A percentile compares a stretch with the other conserved stretches of the same genome.
Conservation (phyloP, 2,888 invertebrate genomes). For the Cryptocephalus moraei region DNA sequence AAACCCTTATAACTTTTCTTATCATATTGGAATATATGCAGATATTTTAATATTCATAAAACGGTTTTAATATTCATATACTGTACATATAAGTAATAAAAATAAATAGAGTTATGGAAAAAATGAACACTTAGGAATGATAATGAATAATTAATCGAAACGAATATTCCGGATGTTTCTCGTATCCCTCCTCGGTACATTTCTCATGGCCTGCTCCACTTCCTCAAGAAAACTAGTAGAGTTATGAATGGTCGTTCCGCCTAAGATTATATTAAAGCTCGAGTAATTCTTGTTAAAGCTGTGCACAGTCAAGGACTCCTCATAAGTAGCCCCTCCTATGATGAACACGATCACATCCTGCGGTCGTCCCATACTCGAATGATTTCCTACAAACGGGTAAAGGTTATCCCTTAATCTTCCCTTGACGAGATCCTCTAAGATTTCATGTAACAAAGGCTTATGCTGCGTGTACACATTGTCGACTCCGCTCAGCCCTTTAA, state of each 20-base stretch:
- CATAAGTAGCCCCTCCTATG: conserved; percentile 93
- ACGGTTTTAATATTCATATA: neutral
- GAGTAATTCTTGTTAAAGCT: conserved; percentile 66
- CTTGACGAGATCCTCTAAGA: conserved; percentile 81
- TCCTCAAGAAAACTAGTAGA: conserved; percentile 71
- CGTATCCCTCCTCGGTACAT: conserved; percentile 44
- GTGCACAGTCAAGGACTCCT: conserved; percentile 83
- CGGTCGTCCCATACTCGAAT: conserved; percentile 50
- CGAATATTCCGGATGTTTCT: conserved; percentile 25
- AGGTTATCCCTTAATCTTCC: conserved; percentile 78
- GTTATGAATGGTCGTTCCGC: conserved; percentile 90
- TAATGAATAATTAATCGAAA: conserved; percentile 17
- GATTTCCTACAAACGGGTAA: conserved; percentile 74
- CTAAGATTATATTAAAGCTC: conserved; percentile 68
- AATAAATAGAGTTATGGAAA: conserved; percentile 5
- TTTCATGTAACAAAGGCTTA: conserved; percentile 81
- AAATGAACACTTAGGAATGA: no score
- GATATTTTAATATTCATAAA: neutral
- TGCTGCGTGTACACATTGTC: conserved; percentile 99
- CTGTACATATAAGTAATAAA: neutral
- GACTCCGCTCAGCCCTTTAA: conserved; percentile 87
- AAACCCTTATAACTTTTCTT: no score
- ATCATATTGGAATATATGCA: no score
- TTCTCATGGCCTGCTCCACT: conserved; percentile 56
- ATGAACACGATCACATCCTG: conserved; percentile 95